Evolutionary conservation across 1,140 invertebrate species (phyloP).

Genomic region (Gerris buenoi): DNA sequence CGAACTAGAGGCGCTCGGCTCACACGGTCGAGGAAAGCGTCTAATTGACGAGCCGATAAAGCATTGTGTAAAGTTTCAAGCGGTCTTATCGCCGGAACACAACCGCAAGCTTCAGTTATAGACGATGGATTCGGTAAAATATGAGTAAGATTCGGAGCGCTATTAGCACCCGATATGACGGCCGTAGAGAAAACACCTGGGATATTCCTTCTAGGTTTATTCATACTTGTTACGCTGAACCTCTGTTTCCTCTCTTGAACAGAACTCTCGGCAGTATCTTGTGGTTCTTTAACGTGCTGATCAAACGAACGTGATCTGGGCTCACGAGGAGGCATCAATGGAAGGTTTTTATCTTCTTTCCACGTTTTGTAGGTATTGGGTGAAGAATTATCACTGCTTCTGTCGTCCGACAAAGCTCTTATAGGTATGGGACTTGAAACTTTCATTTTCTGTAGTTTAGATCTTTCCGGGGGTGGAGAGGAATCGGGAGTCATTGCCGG

Average conservation of each 20-base stretch:
- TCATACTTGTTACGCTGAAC: constrained; percentile 10
- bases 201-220: not conserved
- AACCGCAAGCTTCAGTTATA: constrained; percentile 63
- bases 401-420: not conserved
- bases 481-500: not conserved
- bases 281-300: constrained; percentile 23
- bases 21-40: constrained; percentile 71
- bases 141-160: constrained; percentile 74
- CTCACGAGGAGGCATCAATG: constrained; percentile 30
- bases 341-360: not conserved
- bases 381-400: not conserved
- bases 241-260: constrained; percentile 6
- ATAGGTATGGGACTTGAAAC: constrained; percentile 46
- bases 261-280: not conserved
- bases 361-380: too few species aligned
- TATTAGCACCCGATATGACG: constrained; percentile 81
- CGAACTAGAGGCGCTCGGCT: constrained; percentile 49
- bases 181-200: constrained; percentile 69
- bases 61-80: constrained; percentile 92
- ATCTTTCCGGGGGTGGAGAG: not conserved
- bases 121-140: constrained; percentile 57
- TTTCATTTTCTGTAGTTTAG: constrained; percentile 23
- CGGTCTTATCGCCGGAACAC: constrained; percentile 82
- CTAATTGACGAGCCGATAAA: constrained; percentile 75
- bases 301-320: constrained; percentile 48